These are phyloP conservation scores for Gavia stellata DNA, from an alignment of 2,113 vertebrate genomes.

Conservation along the genomic window DNA sequence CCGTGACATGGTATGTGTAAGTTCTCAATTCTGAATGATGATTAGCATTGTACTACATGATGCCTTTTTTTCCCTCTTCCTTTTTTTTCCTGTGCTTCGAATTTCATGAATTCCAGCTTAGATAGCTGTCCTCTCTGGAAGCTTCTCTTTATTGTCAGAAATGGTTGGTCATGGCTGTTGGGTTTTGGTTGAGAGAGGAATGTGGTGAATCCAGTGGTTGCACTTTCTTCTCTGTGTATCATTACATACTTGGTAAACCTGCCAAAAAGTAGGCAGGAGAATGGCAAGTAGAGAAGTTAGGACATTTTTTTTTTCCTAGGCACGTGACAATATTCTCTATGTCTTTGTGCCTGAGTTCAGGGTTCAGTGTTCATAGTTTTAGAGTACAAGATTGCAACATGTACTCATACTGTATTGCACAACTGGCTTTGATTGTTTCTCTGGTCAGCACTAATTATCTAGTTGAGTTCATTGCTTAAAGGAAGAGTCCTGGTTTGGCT, in stretches of 20 bases:
- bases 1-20: not conserved
- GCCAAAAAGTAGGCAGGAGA: not conserved
- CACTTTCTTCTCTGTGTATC: not conserved
- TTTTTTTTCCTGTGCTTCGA: not conserved
- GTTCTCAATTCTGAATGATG: not conserved
- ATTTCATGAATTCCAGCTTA: not conserved
- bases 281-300: not conserved
- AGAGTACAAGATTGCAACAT: not conserved
- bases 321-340: not conserved
- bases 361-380: not conserved
- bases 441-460: not conserved
- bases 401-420: not conserved
- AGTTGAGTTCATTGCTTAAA: slow-evolving; percentile 18
- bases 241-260: not conserved
- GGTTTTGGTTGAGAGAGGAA: not conserved
- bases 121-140: not conserved
- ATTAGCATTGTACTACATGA: not conserved
- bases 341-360: not conserved
- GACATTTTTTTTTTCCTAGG: not conserved
- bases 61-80: not conserved
- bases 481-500: not conserved
- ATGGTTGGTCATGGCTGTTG: not conserved
- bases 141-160: not conserved
- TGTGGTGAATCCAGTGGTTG: not conserved
- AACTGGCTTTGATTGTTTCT: slow-evolving; percentile 18